Percentiles rank a stretch among this genome's conserved stretches.
These are phyloP conservation scores for Pterocles burchelli DNA, from an alignment of 2,113 vertebrate genomes.

Conservation along the genomic window DNA sequence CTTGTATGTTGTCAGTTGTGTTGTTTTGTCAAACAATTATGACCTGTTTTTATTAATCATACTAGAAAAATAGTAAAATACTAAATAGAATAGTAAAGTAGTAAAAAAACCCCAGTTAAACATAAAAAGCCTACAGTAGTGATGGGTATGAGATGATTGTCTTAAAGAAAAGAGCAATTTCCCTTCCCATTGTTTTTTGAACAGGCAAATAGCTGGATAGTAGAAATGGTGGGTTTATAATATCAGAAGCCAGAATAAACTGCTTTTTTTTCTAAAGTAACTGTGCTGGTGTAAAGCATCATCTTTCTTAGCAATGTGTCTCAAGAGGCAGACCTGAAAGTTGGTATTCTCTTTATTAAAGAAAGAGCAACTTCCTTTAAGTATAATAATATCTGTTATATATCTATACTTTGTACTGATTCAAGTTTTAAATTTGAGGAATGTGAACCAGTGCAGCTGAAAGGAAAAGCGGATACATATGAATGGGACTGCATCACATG, in stretches of 20 bases:
- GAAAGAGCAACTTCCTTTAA: not conserved
- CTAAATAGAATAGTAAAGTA: not conserved
- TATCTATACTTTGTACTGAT: not conserved
- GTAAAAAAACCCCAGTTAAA: not conserved
- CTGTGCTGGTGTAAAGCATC: not conserved
- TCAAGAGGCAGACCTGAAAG: not conserved
- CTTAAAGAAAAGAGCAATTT: not conserved
- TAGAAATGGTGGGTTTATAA: not conserved
- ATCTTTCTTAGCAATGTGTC: not conserved
- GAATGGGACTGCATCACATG: not conserved
- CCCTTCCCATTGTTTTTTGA: not conserved
- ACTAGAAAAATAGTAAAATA: not conserved
- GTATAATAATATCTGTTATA: not conserved
- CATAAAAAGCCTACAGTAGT: not conserved
- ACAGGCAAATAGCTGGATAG: not conserved
- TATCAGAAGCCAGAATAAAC: not conserved
- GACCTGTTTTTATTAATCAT: not conserved
- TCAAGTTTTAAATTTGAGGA: not conserved
- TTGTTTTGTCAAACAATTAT: not conserved
- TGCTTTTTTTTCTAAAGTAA: not conserved
- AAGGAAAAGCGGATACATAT: not conserved
- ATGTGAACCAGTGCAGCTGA: not conserved
- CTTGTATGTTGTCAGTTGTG: not conserved
- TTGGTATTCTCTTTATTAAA: not conserved
- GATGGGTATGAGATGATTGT: not conserved